These are phyloP conservation scores for Atta texana DNA, from an alignment of 1,140 invertebrate species.

Conservation along the genomic window DNA sequence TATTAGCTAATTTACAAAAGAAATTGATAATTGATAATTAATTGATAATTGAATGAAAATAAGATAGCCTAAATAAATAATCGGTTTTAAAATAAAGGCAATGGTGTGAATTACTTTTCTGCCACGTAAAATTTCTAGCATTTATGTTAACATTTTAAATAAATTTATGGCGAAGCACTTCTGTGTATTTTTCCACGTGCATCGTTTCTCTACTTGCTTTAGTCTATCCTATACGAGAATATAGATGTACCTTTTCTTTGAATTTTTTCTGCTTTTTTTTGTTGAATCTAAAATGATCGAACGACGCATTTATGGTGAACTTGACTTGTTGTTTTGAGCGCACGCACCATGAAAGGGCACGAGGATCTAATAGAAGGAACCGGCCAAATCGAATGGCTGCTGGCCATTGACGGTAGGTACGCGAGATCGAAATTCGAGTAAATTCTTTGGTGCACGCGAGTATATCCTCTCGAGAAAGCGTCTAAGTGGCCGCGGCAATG, in stretches of 20 bases:
- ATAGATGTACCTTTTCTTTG: not conserved
- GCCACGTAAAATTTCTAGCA: not conserved
- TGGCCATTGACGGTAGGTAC: constrained; percentile 51
- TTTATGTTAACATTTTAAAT: not conserved
- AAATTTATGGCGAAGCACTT: not conserved
- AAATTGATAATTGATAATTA: not conserved
- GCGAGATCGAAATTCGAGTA: constrained; percentile 73
- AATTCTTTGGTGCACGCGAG: constrained; percentile 51
- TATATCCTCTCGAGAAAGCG: constrained; percentile 67
- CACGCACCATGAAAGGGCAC: constrained; percentile 37
- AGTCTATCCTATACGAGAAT: not conserved
- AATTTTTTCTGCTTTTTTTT: constrained; percentile 49
- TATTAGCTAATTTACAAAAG: not conserved
- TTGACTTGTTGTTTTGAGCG: constrained; percentile 57
- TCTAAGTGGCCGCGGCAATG: constrained; percentile 79
- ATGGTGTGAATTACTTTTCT: not conserved
- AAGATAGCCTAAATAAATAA: not conserved
- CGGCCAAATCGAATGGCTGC: not conserved
- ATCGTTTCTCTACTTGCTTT: not conserved
- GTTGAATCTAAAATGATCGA: constrained; percentile 19
- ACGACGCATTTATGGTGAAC: constrained; percentile 25
- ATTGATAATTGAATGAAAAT: not conserved
- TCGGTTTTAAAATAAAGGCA: not conserved
- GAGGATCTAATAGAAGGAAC: constrained; percentile 26
- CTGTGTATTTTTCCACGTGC: not conserved